phyloP scores from a whole-genome alignment of 92 coral and sea anemone genomes.

The Epizoanthus ramosus region DNA sequence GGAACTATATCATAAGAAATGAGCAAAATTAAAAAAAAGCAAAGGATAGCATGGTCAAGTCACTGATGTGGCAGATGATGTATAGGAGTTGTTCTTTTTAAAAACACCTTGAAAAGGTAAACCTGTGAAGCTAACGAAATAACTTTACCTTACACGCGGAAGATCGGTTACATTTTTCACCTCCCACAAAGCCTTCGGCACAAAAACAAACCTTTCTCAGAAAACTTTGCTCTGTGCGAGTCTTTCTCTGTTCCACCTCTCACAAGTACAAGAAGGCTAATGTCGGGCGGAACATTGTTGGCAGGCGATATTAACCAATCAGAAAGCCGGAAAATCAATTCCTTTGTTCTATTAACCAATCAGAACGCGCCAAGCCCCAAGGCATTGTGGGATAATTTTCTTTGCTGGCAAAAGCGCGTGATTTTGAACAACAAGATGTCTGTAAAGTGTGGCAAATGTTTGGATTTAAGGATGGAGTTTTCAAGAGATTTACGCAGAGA shows the following conservation, averaged over 20 bases:
- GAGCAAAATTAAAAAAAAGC: too few relatives aligned
- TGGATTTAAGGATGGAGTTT: constrained; percentile 82
- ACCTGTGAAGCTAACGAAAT: background rate
- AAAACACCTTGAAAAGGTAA: too few relatives aligned
- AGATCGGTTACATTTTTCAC: background rate
- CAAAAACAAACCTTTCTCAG: background rate
- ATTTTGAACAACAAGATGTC: constrained; percentile 99
- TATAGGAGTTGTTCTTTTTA: too few relatives aligned
- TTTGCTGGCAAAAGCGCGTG: constrained; percentile 99
- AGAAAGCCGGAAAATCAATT: constrained; percentile 35
- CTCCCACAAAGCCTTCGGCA: background rate
- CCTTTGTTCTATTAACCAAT: constrained; percentile 67
- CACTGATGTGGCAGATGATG: too few relatives aligned
- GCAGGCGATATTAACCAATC: constrained; percentile 65
- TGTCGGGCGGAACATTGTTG: constrained; percentile 43
- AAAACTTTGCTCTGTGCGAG: background rate
- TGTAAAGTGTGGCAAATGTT: constrained; percentile 66
- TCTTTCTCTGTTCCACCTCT: background rate
- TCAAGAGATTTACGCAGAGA: constrained; percentile 61
- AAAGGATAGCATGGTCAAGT: too few relatives aligned
- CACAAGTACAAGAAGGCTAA: constrained; percentile 5
- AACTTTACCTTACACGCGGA: constrained; percentile 14
- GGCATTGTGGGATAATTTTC: constrained; percentile 97
- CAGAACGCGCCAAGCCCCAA: constrained; percentile 35
- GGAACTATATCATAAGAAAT: too few relatives aligned